Conservation (phyloP, 2,113 vertebrate genomes). For the Catharus fuscescens region DNA sequence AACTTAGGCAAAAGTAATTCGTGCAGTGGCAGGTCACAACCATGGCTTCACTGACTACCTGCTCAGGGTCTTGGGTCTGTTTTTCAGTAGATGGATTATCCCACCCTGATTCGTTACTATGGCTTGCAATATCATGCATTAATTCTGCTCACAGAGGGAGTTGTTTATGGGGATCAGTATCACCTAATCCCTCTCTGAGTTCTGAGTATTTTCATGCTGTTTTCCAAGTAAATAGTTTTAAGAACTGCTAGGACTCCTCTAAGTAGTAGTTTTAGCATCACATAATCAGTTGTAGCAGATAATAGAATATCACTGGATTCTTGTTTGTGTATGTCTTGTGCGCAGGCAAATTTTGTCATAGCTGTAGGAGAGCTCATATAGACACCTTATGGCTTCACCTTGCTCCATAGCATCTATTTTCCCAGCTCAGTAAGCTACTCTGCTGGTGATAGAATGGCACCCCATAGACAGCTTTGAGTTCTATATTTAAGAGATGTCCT, state of each 20-base stretch:
- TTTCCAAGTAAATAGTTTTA: neutral
- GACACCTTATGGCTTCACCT: too few species aligned
- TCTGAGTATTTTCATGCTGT: neutral
- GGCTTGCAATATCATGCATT: neutral
- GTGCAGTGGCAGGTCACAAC: neutral
- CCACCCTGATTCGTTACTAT: rapidly evolving
- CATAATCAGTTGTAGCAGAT: neutral
- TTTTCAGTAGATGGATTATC: neutral
- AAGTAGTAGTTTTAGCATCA: neutral
- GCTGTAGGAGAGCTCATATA: neutral
- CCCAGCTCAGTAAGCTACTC: too few species aligned
- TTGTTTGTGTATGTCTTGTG: neutral
- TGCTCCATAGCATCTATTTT: neutral
- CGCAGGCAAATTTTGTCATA: neutral
- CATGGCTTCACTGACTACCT: rapidly evolving
- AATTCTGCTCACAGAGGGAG: neutral
- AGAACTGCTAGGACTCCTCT: too few species aligned
- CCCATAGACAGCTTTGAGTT: neutral
- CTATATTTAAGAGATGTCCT: neutral
- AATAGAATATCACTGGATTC: neutral
- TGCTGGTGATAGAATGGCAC: neutral
- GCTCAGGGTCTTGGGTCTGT: neutral
- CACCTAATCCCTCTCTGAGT: neutral
- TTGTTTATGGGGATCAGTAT: neutral
- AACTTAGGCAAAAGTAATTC: neutral